Evolutionary conservation across 2,113 vertebrate genomes (phyloP).

Genomic region (Aphyosemion australe): DNA sequence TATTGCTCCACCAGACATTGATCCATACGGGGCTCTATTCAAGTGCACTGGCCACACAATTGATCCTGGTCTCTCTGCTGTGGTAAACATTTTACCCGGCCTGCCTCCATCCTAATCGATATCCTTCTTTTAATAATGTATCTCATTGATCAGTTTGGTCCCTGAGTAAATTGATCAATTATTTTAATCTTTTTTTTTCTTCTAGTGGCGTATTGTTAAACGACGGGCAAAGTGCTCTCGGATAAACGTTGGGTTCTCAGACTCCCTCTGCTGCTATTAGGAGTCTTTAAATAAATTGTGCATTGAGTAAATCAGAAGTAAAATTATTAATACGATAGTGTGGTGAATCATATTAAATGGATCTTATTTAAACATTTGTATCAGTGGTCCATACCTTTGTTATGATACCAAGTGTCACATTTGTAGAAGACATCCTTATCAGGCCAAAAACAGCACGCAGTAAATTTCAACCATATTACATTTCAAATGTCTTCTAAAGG

Average conservation of each 20-base stretch:
- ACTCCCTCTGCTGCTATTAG: background rate
- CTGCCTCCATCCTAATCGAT: conserved; percentile 77
- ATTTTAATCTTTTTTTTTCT: conserved; percentile 74
- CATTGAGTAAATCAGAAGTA: background rate
- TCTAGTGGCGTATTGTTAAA: conserved; percentile 51
- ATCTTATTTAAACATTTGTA: no score
- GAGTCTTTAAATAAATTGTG: conserved; percentile 14
- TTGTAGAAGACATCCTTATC: background rate
- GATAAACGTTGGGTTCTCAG: conserved; percentile 48
- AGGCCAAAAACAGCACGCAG: background rate
- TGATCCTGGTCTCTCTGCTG: conserved; percentile 76
- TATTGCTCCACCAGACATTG: conserved; percentile 70
- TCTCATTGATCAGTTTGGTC: conserved; percentile 81
- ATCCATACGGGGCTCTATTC: conserved; percentile 74
- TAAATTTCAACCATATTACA: background rate
- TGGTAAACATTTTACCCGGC: conserved; percentile 81
- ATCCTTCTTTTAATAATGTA: conserved; percentile 84
- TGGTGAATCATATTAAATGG: background rate
- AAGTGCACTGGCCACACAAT: conserved; percentile 71
- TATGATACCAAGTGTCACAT: background rate
- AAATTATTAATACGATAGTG: background rate
- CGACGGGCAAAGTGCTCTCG: conserved; percentile 47
- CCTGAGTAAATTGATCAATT: conserved; percentile 82
- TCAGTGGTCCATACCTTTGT: no score
- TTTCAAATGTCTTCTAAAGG: background rate